Evolutionary conservation across 2,888 invertebrate species (phyloP).

Genomic region (Merodon equestris): DNA sequence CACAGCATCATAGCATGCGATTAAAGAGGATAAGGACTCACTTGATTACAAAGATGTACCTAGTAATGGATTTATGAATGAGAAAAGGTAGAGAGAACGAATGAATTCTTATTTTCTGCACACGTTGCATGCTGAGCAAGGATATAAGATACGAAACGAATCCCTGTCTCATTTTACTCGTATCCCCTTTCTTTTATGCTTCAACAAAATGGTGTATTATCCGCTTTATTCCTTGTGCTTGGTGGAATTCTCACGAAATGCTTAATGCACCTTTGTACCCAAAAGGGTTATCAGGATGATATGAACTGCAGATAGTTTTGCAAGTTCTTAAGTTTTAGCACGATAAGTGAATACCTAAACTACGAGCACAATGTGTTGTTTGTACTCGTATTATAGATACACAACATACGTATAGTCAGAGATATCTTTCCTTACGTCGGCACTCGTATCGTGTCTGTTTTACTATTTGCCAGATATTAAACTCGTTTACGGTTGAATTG

Average conservation of each 20-base stretch:
- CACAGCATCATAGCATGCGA: slow-evolving; percentile 5
- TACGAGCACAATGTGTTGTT: not conserved
- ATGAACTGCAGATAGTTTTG: slow-evolving; percentile 50
- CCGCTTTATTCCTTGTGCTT: slow-evolving; percentile 46
- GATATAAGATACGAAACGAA: slow-evolving; percentile 41
- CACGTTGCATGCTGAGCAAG: slow-evolving; percentile 25
- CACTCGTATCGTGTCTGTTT: slow-evolving; percentile 27
- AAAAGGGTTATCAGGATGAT: slow-evolving; percentile 56
- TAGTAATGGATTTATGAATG: slow-evolving; percentile 68
- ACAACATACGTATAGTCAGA: not conserved
- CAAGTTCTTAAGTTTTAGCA: slow-evolving; percentile 34
- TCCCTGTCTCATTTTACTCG: slow-evolving; percentile 30
- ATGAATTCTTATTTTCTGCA: slow-evolving; percentile 34
- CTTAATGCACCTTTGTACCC: slow-evolving; percentile 62
- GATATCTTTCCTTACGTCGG: slow-evolving; percentile 20
- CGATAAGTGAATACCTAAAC: slow-evolving; percentile 5
- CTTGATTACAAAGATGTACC: slow-evolving; percentile 67
- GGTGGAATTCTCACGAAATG: slow-evolving; percentile 51
- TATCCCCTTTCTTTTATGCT: slow-evolving; percentile 19
- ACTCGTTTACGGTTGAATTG: slow-evolving; percentile 35
- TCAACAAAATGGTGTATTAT: slow-evolving; percentile 51
- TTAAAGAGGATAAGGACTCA: slow-evolving; percentile 62
- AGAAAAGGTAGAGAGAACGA: slow-evolving; percentile 32
- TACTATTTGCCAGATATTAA: slow-evolving; percentile 12
- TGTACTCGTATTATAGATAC: not conserved